Evolutionary conservation across 2,888 invertebrate genomes (phyloP).

Genomic region (Diarsia mendica): DNA sequence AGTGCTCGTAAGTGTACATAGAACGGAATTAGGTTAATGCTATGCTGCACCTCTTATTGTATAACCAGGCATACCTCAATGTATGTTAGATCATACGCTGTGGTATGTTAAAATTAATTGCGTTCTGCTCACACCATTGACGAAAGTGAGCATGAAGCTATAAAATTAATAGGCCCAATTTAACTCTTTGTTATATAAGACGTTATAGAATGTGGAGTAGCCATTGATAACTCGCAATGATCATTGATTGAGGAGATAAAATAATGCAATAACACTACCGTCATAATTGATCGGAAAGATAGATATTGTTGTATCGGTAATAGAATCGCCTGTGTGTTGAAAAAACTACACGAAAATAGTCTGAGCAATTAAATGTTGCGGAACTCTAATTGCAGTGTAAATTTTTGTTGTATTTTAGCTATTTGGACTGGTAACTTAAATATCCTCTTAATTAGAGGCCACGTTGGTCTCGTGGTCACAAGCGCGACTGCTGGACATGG

Average conservation of each 20-base stretch:
- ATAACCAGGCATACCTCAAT: background rate
- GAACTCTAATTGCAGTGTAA: background rate
- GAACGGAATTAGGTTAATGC: background rate
- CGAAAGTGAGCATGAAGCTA: conserved; percentile 42
- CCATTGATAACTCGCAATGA: conserved; percentile 37
- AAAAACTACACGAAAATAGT: background rate
- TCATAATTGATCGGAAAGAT: conserved; percentile 15
- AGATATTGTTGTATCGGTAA: conserved; percentile 11
- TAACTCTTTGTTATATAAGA: conserved; percentile 48
- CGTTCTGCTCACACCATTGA: conserved; percentile 26
- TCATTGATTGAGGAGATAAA: conserved; percentile 41
- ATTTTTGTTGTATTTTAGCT: background rate
- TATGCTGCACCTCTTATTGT: conserved; percentile 8
- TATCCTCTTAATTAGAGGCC: too few relatives aligned
- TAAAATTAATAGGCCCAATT: conserved; percentile 18
- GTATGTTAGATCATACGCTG: conserved; percentile 20
- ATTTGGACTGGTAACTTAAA: too few relatives aligned
- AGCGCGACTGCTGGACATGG: too few relatives aligned
- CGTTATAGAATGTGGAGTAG: conserved; percentile 19
- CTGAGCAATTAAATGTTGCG: background rate
- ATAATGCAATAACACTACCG: conserved; percentile 20
- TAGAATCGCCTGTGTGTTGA: conserved; percentile 17
- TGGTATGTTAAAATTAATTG: conserved; percentile 24
- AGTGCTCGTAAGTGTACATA: background rate
- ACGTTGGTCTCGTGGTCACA: too few relatives aligned